Evolutionary conservation across 2,888 invertebrate genomes (phyloP).

Genomic region (Melinaea menophilus): DNA sequence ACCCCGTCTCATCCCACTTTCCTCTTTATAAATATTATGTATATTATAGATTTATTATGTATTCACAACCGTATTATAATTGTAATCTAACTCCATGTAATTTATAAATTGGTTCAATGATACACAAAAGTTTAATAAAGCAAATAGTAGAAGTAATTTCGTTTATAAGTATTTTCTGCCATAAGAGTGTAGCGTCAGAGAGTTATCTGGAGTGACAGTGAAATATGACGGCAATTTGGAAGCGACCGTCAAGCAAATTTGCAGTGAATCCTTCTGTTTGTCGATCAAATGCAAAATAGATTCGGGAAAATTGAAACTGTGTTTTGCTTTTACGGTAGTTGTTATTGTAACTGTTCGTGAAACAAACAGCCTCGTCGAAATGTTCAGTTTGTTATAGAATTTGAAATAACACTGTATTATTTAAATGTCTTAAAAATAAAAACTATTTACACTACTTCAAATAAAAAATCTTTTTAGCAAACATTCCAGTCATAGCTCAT

Average conservation of each 20-base stretch:
- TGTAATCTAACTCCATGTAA: too few relatives aligned
- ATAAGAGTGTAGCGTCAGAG: slow-evolving; percentile 39
- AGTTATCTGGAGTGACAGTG: slow-evolving; percentile 65
- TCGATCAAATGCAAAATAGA: slow-evolving; percentile 56
- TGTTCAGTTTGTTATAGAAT: not conserved
- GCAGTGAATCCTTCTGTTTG: slow-evolving; percentile 64
- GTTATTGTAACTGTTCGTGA: not conserved
- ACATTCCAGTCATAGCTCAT: too few relatives aligned
- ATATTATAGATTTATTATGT: too few relatives aligned
- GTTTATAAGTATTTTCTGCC: not conserved
- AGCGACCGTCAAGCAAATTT: slow-evolving; percentile 44
- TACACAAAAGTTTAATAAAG: too few relatives aligned
- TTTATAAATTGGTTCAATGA: too few relatives aligned
- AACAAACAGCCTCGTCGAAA: too few relatives aligned
- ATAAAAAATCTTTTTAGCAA: too few relatives aligned
- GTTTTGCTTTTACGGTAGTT: slow-evolving; percentile 32
- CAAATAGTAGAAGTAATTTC: not conserved
- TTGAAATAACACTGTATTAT: too few relatives aligned
- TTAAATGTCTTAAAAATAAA: too few relatives aligned
- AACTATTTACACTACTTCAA: not conserved
- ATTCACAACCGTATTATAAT: too few relatives aligned
- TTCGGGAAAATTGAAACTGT: slow-evolving; percentile 58
- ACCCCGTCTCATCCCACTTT: too few relatives aligned
- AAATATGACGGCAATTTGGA: slow-evolving; percentile 71
- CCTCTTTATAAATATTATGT: too few relatives aligned